Evolutionary conservation across 2,113 vertebrate genomes (phyloP), one percentile per base, ranked within the genome.

Genomic region (Eubucco bourcierii): DNA sequence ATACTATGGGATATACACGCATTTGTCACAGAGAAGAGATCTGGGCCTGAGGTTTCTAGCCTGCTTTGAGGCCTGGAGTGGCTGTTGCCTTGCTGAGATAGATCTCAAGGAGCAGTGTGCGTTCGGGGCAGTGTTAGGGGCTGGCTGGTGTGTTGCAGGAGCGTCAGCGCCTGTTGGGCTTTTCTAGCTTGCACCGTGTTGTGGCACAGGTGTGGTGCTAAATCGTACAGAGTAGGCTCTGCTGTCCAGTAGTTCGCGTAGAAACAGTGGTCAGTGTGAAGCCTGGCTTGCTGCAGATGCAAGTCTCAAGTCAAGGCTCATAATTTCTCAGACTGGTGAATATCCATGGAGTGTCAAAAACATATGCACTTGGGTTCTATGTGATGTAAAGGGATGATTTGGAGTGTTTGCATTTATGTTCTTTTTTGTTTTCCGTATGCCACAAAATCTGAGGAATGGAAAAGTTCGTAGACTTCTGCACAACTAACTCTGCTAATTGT

Each of bases 1-100:
- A 0, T 13, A 39, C 12, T 21, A 12, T 1, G 13, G 9, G 25
- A 2, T 16, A 0, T 5, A 12, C 13, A 12, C 0, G 2, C 3
- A 15, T 8, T 53, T 31, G 3, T 4, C 33, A 0, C 4, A 6
- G 12, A 14, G 46, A 7, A 10, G 12, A 15, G 16, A 11, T 4
- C 24, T 52, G 4, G 1, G 63, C 16, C 18, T 1, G 0, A 1
- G 27, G 7, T 66, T 34, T 39, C 19, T 5, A 0, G 5, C 2
- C 31, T 1, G n/a, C 21, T 25, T 5, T 6, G n/a, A 27, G 63
- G 80, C 27, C 53, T 27, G 41, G 41, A 4, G 1, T 5, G 64
- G 7, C 18, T 3, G 41, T 31, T 8, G 44, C 19, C 27, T 1
- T 23, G 47, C 19, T 8, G 70, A 12, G 39, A 33, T 1, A 1